These are phyloP conservation scores for Macropodus opercularis DNA, from an alignment of 2,797 vertebrate species.

Conservation along the genomic window DNA sequence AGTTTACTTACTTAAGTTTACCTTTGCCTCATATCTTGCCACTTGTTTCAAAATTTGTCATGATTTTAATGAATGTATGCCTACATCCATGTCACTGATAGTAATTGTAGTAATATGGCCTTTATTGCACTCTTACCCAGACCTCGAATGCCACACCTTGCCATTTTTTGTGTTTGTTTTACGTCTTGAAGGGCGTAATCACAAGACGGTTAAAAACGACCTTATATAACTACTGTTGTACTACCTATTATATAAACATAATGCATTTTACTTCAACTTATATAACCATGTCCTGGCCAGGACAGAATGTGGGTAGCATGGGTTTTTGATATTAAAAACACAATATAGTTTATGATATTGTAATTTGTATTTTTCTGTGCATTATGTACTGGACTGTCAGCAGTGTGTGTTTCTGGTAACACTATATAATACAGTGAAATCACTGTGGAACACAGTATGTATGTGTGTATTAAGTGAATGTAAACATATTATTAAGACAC, in stretches of 20 bases:
- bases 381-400: too few relatives aligned
- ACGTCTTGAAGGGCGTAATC: slow-evolving; percentile 1
- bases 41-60: slow-evolving; percentile 2
- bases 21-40: slow-evolving; percentile 40
- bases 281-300: neutral
- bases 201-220: neutral
- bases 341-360: too few relatives aligned
- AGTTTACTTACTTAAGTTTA: too few relatives aligned
- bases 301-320: neutral
- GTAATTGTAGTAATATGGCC: neutral
- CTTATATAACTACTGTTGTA: neutral
- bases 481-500: neutral
- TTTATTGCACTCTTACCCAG: slow-evolving; percentile 6
- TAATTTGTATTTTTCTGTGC: too few relatives aligned
- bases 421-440: neutral
- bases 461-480: too few relatives aligned
- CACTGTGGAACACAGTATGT: neutral
- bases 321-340: too few relatives aligned
- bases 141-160: slow-evolving; percentile 26
- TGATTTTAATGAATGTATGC: neutral
- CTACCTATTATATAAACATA: neutral
- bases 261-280: neutral
- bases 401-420: neutral
- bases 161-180: slow-evolving; percentile 6
- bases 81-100: neutral